These are phyloP conservation scores for Hirudo medicinalis DNA, from an alignment of 1,140 invertebrate genomes.

Conservation along the genomic window DNA sequence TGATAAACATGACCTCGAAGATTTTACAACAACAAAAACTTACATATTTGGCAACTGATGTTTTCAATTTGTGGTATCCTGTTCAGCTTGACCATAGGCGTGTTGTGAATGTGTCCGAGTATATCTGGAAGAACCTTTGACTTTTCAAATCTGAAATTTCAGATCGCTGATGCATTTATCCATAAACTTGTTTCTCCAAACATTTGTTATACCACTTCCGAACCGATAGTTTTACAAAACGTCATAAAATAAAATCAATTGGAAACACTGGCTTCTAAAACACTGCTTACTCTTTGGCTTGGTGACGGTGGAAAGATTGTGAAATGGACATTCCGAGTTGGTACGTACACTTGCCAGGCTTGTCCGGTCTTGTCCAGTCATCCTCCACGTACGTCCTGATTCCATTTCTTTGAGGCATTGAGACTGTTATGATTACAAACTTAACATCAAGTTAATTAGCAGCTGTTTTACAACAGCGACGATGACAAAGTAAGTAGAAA, in stretches of 20 bases:
- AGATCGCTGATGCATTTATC: no score
- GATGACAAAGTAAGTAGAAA: no score
- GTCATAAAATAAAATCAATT: no score
- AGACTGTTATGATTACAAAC: no score
- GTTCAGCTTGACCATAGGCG: slow-evolving; percentile 74
- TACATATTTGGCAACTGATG: slow-evolving; percentile 85
- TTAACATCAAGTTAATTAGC: no score
- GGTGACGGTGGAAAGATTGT: slow-evolving; percentile 37
- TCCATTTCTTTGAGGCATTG: no score
- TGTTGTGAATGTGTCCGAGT: slow-evolving; percentile 74
- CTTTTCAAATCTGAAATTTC: slow-evolving; percentile 31
- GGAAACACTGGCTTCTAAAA: no score
- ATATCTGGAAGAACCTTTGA: slow-evolving; percentile 63
- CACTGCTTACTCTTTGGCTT: neutral
- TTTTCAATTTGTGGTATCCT: slow-evolving; percentile 67
- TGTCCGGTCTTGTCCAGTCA: slow-evolving; percentile 47
- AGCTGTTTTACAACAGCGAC: no score
- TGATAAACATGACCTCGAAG: neutral
- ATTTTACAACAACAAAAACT: slow-evolving; percentile 39
- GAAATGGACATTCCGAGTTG: slow-evolving; percentile 27
- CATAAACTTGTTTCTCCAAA: no score
- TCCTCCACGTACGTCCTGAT: no score
- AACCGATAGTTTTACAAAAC: no score
- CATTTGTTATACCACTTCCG: no score
- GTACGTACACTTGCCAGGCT: slow-evolving; percentile 53